These are phyloP conservation scores for Pseudomyrmex flavicornis DNA, from an alignment of 1,140 invertebrate genomes.

Conservation along the genomic window DNA sequence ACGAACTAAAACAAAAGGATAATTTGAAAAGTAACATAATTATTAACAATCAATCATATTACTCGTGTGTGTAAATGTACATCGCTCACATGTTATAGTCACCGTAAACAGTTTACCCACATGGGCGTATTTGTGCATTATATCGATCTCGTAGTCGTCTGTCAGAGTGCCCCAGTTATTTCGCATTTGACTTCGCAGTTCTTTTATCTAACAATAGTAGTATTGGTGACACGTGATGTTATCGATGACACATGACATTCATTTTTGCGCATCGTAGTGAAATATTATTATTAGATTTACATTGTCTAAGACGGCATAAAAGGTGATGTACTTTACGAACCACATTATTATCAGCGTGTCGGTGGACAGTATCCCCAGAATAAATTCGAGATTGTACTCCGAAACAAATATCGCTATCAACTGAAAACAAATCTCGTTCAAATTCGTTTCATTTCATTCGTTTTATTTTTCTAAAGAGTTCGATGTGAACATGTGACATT, in stretches of 20 bases:
- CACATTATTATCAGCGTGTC: not conserved
- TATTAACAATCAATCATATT: too few species aligned
- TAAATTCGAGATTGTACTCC: not conserved
- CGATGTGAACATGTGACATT: too few species aligned
- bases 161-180: constrained; percentile 10
- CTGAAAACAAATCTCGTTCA: not conserved
- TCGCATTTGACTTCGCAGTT: not conserved
- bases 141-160: constrained; percentile 19
- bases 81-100: constrained; percentile 11
- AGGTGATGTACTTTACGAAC: not conserved
- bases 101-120: not conserved
- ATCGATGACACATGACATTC: not conserved
- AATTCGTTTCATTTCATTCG: too few species aligned
- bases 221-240: not conserved
- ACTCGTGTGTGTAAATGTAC: too few species aligned
- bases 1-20: too few species aligned
- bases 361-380: not conserved
- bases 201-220: constrained; percentile 6
- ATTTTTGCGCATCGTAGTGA: not conserved
- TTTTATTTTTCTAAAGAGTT: too few species aligned
- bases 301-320: constrained; percentile 14
- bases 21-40: too few species aligned
- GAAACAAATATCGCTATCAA: not conserved
- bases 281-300: not conserved
- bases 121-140: not conserved